Conservation (phyloP, 1,140 invertebrate species). For the Lasioglossum albipes region DNA sequence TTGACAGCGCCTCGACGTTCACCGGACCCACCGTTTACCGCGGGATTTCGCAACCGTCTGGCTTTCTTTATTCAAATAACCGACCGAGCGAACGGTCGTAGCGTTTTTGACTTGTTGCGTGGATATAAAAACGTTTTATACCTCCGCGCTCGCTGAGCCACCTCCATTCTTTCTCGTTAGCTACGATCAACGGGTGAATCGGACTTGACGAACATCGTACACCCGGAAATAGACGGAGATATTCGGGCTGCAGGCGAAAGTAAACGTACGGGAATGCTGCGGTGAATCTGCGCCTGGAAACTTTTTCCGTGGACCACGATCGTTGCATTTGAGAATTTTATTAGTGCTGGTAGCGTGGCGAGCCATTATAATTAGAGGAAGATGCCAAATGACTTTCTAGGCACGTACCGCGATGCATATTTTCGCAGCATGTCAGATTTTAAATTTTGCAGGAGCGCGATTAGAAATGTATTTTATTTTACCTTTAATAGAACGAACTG, state of each 20-base stretch:
- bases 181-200: background rate
- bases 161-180: conserved; percentile 6
- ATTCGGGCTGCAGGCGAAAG: background rate
- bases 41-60: background rate
- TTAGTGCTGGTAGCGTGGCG: too few relatives aligned
- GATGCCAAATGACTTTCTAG: too few relatives aligned
- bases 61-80: background rate
- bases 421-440: too few relatives aligned
- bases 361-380: too few relatives aligned
- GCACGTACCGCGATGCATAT: too few relatives aligned
- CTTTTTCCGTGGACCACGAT: too few relatives aligned
- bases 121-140: background rate
- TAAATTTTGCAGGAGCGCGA: too few relatives aligned
- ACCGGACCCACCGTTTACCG: background rate
- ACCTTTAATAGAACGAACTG: too few relatives aligned
- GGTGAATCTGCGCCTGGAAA: too few relatives aligned
- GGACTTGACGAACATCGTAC: background rate
- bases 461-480: too few relatives aligned
- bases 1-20: background rate
- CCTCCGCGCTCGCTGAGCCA: background rate
- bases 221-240: background rate
- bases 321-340: too few relatives aligned
- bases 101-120: conserved; percentile 11
- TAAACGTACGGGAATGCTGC: background rate
- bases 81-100: too few relatives aligned